Conservation (phyloP, 2,888 invertebrate species). For the Dicyrtoma fusca region DNA sequence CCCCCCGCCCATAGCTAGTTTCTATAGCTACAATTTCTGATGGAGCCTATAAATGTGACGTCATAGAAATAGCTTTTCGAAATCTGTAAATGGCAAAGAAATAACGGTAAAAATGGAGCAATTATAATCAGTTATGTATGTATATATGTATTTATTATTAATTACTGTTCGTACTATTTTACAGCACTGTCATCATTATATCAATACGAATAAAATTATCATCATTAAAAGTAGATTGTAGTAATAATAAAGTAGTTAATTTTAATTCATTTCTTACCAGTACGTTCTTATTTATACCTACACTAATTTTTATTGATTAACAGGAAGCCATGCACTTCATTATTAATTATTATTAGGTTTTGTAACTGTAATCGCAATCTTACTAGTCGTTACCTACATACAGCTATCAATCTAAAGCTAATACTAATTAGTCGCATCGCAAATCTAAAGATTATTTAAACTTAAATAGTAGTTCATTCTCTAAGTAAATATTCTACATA, state of each 20-base stretch:
- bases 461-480: too few relatives aligned
- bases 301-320: conserved; percentile 10
- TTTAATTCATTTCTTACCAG: background rate
- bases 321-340: conserved; percentile 25
- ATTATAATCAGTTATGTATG: conserved; percentile 18
- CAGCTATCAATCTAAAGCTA: too few relatives aligned
- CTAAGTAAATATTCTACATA: too few relatives aligned
- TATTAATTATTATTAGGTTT: background rate
- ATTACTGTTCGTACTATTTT: conserved; percentile 22
- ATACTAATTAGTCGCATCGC: background rate
- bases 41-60: background rate
- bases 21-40: background rate
- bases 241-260: background rate
- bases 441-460: too few relatives aligned
- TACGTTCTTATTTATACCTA: background rate
- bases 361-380: background rate
- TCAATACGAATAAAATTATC: background rate
- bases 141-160: conserved; percentile 28
- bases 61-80: too few relatives aligned
- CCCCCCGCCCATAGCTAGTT: background rate
- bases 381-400: too few relatives aligned
- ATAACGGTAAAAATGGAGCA: background rate
- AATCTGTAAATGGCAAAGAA: too few relatives aligned
- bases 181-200: background rate
- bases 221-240: background rate